phyloP scores from a whole-genome alignment of 2,888 invertebrate genomes.

The Drosophila aldrichi region DNA sequence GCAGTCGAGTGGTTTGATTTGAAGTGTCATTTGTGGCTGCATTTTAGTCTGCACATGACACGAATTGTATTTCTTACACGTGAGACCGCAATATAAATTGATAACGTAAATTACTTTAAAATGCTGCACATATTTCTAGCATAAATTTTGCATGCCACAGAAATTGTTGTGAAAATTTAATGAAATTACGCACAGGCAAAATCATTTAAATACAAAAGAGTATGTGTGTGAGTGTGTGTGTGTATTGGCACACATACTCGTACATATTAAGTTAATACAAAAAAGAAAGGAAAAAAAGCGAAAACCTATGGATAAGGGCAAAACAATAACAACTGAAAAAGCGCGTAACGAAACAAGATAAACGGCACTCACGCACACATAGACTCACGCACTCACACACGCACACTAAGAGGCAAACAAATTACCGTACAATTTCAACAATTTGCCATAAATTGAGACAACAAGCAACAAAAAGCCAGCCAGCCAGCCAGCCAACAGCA shows the following conservation, averaged over 20 bases:
- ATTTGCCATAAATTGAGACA: conserved; percentile 82
- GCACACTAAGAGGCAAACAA: conserved; percentile 47
- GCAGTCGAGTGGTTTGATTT: conserved; percentile 1
- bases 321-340: conserved; percentile 59
- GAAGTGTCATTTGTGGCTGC: conserved; percentile 3
- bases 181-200: conserved; percentile 66
- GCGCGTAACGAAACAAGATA: conserved; percentile 59
- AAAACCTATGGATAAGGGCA: conserved; percentile 45
- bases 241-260: neutral
- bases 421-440: conserved; percentile 76
- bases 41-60: conserved; percentile 16
- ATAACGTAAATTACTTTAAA: conserved; percentile 62
- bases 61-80: conserved; percentile 29
- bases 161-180: conserved; percentile 65
- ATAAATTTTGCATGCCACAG: conserved; percentile 62
- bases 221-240: conserved; percentile 3
- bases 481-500: conserved; percentile 30
- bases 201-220: conserved; percentile 56
- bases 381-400: conserved; percentile 14
- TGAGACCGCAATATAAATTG: conserved; percentile 45
- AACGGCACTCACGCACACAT: conserved; percentile 34
- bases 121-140: conserved; percentile 73
- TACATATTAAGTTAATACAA: conserved; percentile 9
- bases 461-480: conserved; percentile 73
- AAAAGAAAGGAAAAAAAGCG: conserved; percentile 25